Evolutionary conservation across 2,888 invertebrate species (phyloP).

Genomic region (Thyatira batis): DNA sequence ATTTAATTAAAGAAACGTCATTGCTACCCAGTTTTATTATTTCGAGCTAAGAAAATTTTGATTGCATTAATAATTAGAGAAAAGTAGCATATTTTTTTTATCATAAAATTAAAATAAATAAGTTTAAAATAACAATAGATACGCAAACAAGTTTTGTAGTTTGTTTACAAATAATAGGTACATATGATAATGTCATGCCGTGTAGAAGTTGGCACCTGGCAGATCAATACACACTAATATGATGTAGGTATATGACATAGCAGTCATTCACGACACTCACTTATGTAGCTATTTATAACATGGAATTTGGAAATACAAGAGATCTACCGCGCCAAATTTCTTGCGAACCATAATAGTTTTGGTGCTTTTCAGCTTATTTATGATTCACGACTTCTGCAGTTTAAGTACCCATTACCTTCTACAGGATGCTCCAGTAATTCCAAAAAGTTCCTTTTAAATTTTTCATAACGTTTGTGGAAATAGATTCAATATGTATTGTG

Average conservation of each 20-base stretch:
- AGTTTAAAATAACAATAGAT: background rate
- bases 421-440: no score
- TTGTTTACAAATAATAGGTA: background rate
- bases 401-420: no score
- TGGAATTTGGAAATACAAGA: background rate
- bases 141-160: background rate
- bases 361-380: background rate
- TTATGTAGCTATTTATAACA: background rate
- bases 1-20: no score
- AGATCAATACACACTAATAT: background rate
- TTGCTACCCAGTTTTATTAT: no score
- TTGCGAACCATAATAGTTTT: background rate
- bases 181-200: constrained; percentile 2
- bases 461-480: no score
- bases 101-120: background rate
- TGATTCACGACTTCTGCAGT: background rate
- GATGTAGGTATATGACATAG: background rate
- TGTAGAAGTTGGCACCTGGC: background rate
- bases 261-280: background rate
- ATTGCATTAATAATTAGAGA: no score
- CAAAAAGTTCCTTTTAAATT: no score
- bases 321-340: background rate
- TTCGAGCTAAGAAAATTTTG: no score
- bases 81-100: no score
- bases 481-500: no score